Percentiles rank a stretch among this genome's conserved stretches.
phyloP scores from a whole-genome alignment of 2,888 invertebrate species.

The Hypomecis punctinalis region DNA sequence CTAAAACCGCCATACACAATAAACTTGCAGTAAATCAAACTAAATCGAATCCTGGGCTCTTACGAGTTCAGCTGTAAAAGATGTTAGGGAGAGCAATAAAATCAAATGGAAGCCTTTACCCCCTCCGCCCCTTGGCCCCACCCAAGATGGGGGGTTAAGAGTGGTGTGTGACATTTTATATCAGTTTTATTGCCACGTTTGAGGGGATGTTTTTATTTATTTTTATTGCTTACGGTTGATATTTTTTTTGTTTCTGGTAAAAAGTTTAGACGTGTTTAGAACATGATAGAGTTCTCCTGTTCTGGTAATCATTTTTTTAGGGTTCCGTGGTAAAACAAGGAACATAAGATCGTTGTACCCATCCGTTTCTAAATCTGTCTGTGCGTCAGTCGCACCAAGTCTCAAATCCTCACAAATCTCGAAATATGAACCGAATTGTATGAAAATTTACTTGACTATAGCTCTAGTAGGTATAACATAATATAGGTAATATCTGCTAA shows the following conservation, averaged over 20 bases:
- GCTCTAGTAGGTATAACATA: too few species aligned
- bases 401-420: too few species aligned
- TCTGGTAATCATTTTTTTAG: too few species aligned
- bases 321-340: too few species aligned
- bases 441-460: too few species aligned
- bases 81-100: slow-evolving; percentile 44
- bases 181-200: slow-evolving; percentile 43
- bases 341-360: too few species aligned
- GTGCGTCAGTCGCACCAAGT: too few species aligned
- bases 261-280: background rate
- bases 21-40: slow-evolving; percentile 32
- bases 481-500: too few species aligned
- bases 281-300: too few species aligned
- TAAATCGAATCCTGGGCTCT: slow-evolving; percentile 33
- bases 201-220: slow-evolving; percentile 34
- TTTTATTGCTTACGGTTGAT: slow-evolving; percentile 36
- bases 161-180: slow-evolving; percentile 45
- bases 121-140: slow-evolving; percentile 20
- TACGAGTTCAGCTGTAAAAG: slow-evolving; percentile 37
- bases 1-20: slow-evolving; percentile 16
- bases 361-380: too few species aligned
- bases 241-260: slow-evolving; percentile 17
- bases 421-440: too few species aligned
- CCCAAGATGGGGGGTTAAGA: slow-evolving; percentile 25
- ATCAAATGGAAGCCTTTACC: slow-evolving; percentile 42